Percentiles rank a stretch among this genome's conserved stretches.
Evolutionary conservation across 2,888 invertebrate species (phyloP).

Genomic region (Germaria angustata): DNA sequence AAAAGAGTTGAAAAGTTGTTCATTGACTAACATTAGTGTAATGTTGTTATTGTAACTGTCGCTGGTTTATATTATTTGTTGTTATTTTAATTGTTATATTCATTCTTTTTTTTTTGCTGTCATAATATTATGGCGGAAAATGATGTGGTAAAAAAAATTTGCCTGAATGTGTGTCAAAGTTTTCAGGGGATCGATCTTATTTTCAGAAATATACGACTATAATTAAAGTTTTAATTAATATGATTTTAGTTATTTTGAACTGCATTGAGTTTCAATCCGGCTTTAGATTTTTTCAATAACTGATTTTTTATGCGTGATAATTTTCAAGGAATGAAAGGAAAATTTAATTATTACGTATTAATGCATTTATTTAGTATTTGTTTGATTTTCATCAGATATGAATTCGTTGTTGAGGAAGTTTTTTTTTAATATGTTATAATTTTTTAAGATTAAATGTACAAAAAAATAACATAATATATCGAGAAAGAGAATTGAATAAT

Average conservation of each 20-base stretch:
- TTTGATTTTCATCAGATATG: no score
- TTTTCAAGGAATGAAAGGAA: no score
- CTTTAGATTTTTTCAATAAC: no score
- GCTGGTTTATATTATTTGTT: conserved; percentile 5
- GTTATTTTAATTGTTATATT: not conserved
- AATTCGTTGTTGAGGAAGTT: no score
- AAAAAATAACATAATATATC: no score
- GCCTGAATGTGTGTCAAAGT: conserved; percentile 45
- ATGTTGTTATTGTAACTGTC: not conserved
- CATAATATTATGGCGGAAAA: conserved; percentile 57
- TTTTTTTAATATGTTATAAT: no score
- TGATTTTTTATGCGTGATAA: no score
- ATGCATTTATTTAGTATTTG: no score
- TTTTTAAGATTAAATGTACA: no score
- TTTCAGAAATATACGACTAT: not conserved
- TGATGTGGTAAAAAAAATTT: conserved; percentile 42
- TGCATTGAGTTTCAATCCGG: not conserved
- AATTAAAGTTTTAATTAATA: no score
- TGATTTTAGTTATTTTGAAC: not conserved
- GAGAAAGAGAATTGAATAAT: no score
- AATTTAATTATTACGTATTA: no score
- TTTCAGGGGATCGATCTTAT: conserved; percentile 3
- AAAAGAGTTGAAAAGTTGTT: conserved; percentile 52
- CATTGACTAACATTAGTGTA: conserved; percentile 15
- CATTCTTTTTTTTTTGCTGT: conserved; percentile 24